Base-by-base conservation (phyloP, 1,140 invertebrate species). In the Cyrtorhinus lividipennis region DNA sequence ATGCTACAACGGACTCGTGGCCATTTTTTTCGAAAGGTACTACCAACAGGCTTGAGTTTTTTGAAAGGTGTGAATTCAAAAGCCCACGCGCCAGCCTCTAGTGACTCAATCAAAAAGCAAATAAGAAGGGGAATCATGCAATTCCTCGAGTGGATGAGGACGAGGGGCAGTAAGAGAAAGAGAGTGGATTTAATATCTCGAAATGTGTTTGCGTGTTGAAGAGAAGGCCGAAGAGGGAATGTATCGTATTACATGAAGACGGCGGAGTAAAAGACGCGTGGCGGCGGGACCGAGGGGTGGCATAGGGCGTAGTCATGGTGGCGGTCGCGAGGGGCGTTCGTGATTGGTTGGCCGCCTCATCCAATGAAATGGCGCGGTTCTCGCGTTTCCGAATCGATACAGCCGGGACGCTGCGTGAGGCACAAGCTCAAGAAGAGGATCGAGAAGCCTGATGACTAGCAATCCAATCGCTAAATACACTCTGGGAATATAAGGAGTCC, bases 231-330 rank as follows among this genome's bases (percentile, higher is more conserved):
- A 44, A 44, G 38, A 44, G 8, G 48, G 48, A 53, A 53, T 53
- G 48, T 53, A 53, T 53, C 48, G 20, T 8, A 53, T 53, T 53
- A 53, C 48, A 53, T 53, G 48, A 44, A 53, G 48, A 53, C 20
- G 48, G 8, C 8, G 38, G n/a, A 44, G 38, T 53, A 53, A 20
- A 12, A 22, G 18, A 53, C 10, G 48, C 10, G 48, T 15, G 20
- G 20, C 18, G 48, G 48, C n/a, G n/a, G n/a, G n/a, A n/a, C n/a
- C n/a, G n/a, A n/a, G n/a, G n/a, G n/a, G n/a, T n/a, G n/a, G n/a
- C n/a, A n/a, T n/a, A n/a, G n/a, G n/a, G n/a, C n/a, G n/a, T 53
- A 8, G 48, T 53, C 48, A 53, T 53, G 48, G 48, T 53, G 48
- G 48, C 48, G 18, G 20, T 38, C 20, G 20, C 20, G 20, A 53